Evolutionary conservation across 2,113 vertebrate genomes (phyloP).

Genomic region (Albula goreensis): DNA sequence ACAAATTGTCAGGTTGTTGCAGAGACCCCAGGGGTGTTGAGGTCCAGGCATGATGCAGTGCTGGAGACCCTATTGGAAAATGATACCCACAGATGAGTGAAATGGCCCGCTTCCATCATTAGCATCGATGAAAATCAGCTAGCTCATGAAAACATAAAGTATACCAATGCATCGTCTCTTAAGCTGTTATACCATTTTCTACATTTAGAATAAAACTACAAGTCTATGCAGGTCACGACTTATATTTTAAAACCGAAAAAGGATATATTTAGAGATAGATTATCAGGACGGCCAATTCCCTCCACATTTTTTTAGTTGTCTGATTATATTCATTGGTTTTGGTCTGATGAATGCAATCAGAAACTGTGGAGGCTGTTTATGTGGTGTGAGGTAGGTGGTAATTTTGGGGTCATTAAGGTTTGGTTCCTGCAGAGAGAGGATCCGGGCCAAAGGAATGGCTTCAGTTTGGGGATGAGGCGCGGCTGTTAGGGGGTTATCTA

Average conservation of each 20-base stretch:
- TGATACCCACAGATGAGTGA: too few species aligned
- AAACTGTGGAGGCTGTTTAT: too few species aligned
- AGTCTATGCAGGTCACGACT: not conserved
- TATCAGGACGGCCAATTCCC: not conserved
- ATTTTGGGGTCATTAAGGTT: not conserved
- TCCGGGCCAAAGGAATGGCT: not conserved
- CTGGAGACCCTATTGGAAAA: too few species aligned
- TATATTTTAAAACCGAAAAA: not conserved
- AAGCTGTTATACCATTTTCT: too few species aligned
- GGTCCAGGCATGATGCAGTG: too few species aligned
- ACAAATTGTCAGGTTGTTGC: not conserved
- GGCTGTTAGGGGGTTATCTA: not conserved
- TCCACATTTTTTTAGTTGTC: not conserved
- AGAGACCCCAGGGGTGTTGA: too few species aligned
- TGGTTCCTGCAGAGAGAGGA: not conserved
- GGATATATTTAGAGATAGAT: not conserved
- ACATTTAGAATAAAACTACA: too few species aligned
- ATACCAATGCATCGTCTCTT: too few species aligned
- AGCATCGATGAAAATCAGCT: not conserved
- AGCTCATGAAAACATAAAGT: not conserved
- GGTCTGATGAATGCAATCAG: too few species aligned
- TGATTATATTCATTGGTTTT: not conserved
- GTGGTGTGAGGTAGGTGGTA: not conserved
- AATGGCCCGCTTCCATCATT: not conserved
- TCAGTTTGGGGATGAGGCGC: not conserved